These are phyloP conservation scores for Lycaon pictus DNA, from an alignment of 2,113 vertebrate genomes.

Conservation along the genomic window DNA sequence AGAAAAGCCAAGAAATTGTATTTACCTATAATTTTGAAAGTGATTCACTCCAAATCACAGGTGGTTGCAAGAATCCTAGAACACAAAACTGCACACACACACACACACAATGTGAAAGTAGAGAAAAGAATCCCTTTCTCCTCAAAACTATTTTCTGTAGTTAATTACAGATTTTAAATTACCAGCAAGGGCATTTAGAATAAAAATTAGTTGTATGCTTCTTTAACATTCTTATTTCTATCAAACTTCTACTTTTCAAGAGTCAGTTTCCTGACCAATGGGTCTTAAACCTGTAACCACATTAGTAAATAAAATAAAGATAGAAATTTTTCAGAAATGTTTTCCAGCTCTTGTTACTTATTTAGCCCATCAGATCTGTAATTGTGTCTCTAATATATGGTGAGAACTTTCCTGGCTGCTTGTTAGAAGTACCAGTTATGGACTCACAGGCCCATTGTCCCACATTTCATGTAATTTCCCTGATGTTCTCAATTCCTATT, in stretches of 20 bases:
- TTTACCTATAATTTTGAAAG: constrained; percentile 47
- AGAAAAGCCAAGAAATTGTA: background rate
- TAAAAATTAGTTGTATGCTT: constrained; percentile 12
- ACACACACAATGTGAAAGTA: background rate
- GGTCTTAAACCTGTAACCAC: background rate
- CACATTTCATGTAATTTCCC: background rate
- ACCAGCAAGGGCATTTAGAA: constrained; percentile 7
- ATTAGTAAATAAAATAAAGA: background rate
- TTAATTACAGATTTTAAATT: constrained; percentile 40
- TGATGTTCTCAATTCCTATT: background rate
- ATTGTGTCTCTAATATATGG: background rate
- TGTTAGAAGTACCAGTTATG: background rate
- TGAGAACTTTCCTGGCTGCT: background rate
- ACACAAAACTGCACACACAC: background rate
- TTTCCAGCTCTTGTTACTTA: constrained; percentile 24
- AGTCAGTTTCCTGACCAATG: background rate
- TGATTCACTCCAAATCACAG: background rate
- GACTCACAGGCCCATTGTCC: background rate
- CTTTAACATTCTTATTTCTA: background rate
- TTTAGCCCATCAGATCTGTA: background rate
- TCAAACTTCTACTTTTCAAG: background rate
- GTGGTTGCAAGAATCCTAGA: background rate
- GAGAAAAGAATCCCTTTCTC: background rate
- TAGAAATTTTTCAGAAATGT: background rate
- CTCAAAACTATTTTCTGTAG: background rate